Percentiles rank a stretch among this genome's conserved stretches.
Conservation (phyloP, 2,113 vertebrate genomes). For the Chaetops frenatus region DNA sequence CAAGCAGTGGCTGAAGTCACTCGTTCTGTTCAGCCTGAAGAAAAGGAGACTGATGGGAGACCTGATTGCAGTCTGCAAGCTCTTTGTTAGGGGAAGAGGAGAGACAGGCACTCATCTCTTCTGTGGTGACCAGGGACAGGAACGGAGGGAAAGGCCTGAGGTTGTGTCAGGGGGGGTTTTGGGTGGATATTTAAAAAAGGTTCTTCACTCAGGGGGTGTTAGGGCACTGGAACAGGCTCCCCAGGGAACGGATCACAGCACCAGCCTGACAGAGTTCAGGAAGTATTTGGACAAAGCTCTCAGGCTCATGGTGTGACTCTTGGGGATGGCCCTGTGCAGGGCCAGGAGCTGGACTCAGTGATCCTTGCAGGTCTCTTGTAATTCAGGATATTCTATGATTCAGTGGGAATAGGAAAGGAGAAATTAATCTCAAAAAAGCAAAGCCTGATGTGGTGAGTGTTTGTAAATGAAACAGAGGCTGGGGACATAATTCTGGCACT, state of each 20-base stretch:
- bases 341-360: rapidly evolving
- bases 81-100: background rate
- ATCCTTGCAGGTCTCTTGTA: background rate
- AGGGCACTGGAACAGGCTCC: background rate
- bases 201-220: background rate
- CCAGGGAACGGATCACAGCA: background rate
- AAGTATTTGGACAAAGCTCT: background rate
- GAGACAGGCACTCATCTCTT: too few relatives aligned
- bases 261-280: rapidly evolving
- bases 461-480: background rate
- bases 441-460: rapidly evolving
- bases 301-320: background rate
- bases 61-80: background rate
- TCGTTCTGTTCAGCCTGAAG: background rate
- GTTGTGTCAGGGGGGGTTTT: background rate
- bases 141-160: background rate
- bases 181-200: background rate
- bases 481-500: background rate
- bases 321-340: background rate
- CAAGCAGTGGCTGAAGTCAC: background rate
- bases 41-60: background rate
- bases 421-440: background rate
- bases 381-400: background rate
- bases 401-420: background rate
- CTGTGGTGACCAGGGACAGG: background rate